These are phyloP conservation scores for Agonopterix alstromeriana DNA, from an alignment of 2,888 invertebrate genomes.

Conservation along the genomic window DNA sequence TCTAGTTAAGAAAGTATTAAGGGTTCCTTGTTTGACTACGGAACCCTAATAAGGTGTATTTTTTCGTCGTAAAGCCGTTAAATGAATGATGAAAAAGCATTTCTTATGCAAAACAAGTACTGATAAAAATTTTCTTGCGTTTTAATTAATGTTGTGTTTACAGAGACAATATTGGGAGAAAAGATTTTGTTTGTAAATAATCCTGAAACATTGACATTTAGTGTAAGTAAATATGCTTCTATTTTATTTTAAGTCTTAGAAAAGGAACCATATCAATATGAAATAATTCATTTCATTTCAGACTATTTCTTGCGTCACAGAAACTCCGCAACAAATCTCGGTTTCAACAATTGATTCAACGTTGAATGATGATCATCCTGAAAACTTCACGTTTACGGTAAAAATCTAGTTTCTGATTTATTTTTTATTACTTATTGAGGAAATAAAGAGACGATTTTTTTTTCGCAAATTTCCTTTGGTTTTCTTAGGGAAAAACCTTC, in stretches of 20 bases:
- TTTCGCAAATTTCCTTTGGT: no score
- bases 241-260: constrained; percentile 1
- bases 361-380: not conserved
- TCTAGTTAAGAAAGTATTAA: no score
- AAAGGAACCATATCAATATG: no score
- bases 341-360: no score
- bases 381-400: not conserved
- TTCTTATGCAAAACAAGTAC: not conserved
- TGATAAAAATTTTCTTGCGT: not conserved
- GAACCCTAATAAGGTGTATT: no score
- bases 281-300: constrained; percentile 25
- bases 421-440: no score
- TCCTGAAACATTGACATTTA: constrained; percentile 43
- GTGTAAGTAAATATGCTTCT: constrained; percentile 31
- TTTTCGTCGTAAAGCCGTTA: no score
- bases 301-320: constrained; percentile 42
- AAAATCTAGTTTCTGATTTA: no score
- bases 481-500: no score
- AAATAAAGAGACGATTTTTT: no score
- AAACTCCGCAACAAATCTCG: constrained; percentile 32
- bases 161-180: constrained; percentile 59
- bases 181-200: constrained; percentile 51
- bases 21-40: no score
- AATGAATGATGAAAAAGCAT: not conserved
- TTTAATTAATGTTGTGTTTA: constrained; percentile 13